Conservation (phyloP, 1,140 invertebrate species). For the Callitettix versicolor region DNA sequence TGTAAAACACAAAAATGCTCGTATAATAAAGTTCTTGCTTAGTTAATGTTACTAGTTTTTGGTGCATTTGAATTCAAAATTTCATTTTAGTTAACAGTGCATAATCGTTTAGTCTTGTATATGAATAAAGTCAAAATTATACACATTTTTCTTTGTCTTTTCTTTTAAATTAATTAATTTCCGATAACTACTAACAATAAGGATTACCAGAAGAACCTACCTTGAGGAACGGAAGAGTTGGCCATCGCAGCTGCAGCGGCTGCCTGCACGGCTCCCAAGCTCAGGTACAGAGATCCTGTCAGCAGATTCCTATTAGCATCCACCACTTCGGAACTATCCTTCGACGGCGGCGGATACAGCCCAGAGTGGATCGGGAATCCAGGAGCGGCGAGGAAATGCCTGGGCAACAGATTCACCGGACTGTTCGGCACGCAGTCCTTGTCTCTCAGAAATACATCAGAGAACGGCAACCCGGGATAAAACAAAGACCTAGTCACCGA, state of each 20-base stretch:
- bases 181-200: too few relatives aligned
- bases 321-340: slow-evolving; percentile 32
- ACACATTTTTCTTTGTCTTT: too few relatives aligned
- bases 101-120: too few relatives aligned
- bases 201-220: too few relatives aligned
- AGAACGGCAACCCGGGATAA: slow-evolving; percentile 39
- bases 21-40: too few relatives aligned
- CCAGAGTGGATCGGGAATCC: slow-evolving; percentile 15
- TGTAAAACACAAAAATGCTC: too few relatives aligned
- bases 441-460: slow-evolving; percentile 23
- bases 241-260: slow-evolving; percentile 36
- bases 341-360: slow-evolving; percentile 22
- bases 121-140: too few relatives aligned
- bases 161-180: too few relatives aligned
- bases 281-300: slow-evolving; percentile 47
- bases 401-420: slow-evolving; percentile 14
- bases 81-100: too few relatives aligned
- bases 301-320: slow-evolving; percentile 37
- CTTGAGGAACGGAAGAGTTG: slow-evolving; percentile 19
- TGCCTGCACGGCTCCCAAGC: slow-evolving; percentile 41
- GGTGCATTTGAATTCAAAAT: too few relatives aligned
- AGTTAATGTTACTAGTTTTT: too few relatives aligned
- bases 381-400: slow-evolving; percentile 23
- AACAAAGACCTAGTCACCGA: slow-evolving; percentile 46
- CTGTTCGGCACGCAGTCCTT: background rate